Evolutionary conservation across 2,797 vertebrate genomes (phyloP).

Genomic region (Rallus crepitans): DNA sequence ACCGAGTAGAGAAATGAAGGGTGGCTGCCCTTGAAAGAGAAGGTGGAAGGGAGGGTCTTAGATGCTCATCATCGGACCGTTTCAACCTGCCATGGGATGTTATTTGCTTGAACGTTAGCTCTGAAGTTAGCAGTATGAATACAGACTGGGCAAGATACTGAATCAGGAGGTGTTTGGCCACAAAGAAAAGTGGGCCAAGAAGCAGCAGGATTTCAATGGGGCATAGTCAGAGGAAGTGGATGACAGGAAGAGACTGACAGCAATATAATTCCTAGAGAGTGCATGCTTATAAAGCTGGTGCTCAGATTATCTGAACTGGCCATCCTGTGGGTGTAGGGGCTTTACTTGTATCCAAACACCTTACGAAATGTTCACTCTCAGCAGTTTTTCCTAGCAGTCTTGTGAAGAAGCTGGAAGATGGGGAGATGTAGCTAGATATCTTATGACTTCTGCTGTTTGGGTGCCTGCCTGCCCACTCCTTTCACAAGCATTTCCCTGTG

Average conservation of each 20-base stretch:
- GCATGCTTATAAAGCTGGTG: not conserved
- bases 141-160: not conserved
- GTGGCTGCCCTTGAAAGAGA: not conserved
- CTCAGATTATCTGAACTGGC: not conserved
- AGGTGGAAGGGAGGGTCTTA: not conserved
- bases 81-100: not conserved
- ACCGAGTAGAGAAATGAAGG: not conserved
- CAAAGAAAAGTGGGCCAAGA: not conserved
- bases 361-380: not conserved
- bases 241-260: not conserved
- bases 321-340: not conserved
- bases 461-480: conserved; percentile 69
- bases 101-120: not conserved
- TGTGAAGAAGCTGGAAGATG: conserved; percentile 2
- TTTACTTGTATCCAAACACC: not conserved
- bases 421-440: not conserved
- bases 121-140: not conserved
- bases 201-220: not conserved
- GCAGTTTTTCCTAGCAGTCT: not conserved
- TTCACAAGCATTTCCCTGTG: conserved; percentile 64
- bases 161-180: not conserved
- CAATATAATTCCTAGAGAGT: not conserved
- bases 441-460: conserved; percentile 68
- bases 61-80: not conserved
- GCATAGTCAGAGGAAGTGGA: not conserved